Evolutionary conservation across 2,113 vertebrate species (phyloP).

Genomic region (Chinchilla lanigera): DNA sequence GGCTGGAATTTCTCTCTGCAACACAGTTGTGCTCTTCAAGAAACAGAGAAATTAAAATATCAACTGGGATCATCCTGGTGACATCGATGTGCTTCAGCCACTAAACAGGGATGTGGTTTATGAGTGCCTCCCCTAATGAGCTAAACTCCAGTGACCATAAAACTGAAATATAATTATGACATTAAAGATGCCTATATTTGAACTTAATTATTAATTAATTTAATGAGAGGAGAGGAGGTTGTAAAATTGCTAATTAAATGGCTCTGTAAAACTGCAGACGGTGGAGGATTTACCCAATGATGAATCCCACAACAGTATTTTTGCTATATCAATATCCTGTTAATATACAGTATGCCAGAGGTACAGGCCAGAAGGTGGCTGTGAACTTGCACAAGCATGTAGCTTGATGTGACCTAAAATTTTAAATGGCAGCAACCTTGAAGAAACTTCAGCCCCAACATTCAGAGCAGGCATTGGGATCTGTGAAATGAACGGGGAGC

Average conservation of each 20-base stretch:
- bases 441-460: conserved; percentile 85
- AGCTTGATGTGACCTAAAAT: conserved; percentile 90
- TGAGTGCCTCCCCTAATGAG: conserved; percentile 88
- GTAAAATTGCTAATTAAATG: conserved; percentile 94
- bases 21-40: fast-evolving
- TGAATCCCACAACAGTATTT: conserved; percentile 90
- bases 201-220: conserved; percentile 96
- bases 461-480: conserved; percentile 85
- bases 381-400: conserved; percentile 90
- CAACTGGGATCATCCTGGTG: conserved; percentile 69
- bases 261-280: conserved; percentile 90
- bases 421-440: conserved; percentile 92
- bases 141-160: conserved; percentile 92
- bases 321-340: conserved; percentile 96
- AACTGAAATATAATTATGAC: conserved; percentile 95
- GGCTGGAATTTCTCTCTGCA: neutral
- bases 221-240: conserved; percentile 91
- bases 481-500: conserved; percentile 89
- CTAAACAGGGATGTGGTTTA: conserved; percentile 88
- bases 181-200: conserved; percentile 95
- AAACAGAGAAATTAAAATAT: conserved; percentile 76
- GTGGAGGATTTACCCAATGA: conserved; percentile 91
- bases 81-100: conserved; percentile 69
- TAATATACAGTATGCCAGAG: conserved; percentile 94
- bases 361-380: conserved; percentile 88